These are phyloP conservation scores for Porphyrio hochstetteri DNA, from an alignment of 2,113 vertebrate genomes.

Conservation along the genomic window DNA sequence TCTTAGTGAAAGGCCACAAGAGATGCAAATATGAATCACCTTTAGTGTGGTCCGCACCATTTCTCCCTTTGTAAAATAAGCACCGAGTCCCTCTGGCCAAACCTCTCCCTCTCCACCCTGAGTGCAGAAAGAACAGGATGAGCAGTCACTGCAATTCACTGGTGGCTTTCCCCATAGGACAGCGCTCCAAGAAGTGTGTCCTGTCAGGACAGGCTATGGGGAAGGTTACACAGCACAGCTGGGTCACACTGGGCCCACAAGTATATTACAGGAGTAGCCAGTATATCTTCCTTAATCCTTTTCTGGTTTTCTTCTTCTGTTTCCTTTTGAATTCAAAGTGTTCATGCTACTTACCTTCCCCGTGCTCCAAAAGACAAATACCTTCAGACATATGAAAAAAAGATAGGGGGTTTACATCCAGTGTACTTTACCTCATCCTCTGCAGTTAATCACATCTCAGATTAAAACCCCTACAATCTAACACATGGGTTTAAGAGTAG, in stretches of 20 bases:
- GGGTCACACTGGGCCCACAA: neutral
- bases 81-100: neutral
- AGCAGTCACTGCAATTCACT: neutral
- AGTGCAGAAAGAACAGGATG: neutral
- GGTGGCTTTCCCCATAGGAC: neutral
- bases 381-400: neutral
- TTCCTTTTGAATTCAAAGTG: neutral
- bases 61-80: neutral
- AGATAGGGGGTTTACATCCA: neutral
- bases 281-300: neutral
- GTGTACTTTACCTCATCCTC: neutral
- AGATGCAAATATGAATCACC: conserved; percentile 20
- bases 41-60: fast-evolving
- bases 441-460: neutral
- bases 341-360: neutral
- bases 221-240: neutral
- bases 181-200: neutral
- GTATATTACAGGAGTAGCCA: neutral
- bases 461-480: neutral
- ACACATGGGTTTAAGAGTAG: neutral
- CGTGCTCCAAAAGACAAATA: neutral
- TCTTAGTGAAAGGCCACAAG: conserved; percentile 41
- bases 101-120: neutral
- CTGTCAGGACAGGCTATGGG: neutral
- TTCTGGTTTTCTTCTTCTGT: neutral